Percentiles rank a stretch among this genome's conserved stretches.
Evolutionary conservation across 2,797 vertebrate genomes (phyloP).

Genomic region (Amniataba percoides): DNA sequence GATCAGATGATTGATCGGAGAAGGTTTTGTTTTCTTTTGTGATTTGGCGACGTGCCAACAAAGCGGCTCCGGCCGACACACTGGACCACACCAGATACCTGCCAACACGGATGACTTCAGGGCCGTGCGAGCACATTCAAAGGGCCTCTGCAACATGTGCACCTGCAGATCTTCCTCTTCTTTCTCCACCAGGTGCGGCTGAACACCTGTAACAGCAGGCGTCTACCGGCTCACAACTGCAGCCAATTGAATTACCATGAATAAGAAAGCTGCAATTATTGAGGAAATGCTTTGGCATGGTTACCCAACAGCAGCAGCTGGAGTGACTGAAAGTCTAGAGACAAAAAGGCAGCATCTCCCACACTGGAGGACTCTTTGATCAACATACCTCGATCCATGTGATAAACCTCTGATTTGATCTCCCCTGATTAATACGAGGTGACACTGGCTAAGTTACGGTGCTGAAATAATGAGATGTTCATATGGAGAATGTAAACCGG

Average conservation of each 20-base stretch:
- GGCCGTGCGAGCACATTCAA: too few species aligned
- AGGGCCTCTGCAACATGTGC: background rate
- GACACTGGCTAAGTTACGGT: background rate
- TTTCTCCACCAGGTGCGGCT: constrained; percentile 39
- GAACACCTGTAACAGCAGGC: constrained; percentile 54
- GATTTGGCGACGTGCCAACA: too few species aligned
- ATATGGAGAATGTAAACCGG: background rate
- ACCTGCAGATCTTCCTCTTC: constrained; percentile 9
- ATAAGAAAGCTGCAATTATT: constrained; percentile 39
- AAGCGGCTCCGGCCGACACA: too few species aligned
- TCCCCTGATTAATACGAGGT: background rate
- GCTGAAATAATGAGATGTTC: background rate
- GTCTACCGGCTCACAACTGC: constrained; percentile 40
- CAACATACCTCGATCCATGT: background rate
- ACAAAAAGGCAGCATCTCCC: background rate
- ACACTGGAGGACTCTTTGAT: background rate
- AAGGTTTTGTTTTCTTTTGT: too few species aligned
- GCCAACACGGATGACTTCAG: too few species aligned
- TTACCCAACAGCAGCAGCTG: constrained; percentile 35
- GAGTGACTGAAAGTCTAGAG: constrained; percentile 16
- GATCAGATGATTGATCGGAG: too few species aligned
- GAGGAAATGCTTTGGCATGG: constrained; percentile 36
- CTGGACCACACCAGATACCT: too few species aligned
- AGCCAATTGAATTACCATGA: constrained; percentile 53
- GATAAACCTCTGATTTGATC: constrained; percentile 3